phyloP scores from a whole-genome alignment of 2,888 invertebrate species.

The Cephus rjabovi region DNA sequence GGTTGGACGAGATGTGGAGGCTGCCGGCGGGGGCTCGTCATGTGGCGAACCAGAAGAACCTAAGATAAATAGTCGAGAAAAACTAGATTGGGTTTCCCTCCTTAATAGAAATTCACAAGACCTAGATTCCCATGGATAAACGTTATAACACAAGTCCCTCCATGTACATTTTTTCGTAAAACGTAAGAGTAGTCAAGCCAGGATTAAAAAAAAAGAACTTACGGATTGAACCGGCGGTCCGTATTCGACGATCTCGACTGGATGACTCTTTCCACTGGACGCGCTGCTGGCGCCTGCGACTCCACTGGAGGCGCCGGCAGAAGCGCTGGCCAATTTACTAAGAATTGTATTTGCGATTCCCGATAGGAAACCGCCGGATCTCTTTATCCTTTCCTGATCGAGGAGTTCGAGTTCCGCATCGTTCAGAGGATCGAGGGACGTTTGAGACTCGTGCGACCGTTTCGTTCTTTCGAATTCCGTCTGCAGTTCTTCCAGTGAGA shows the following conservation, averaged over 20 bases:
- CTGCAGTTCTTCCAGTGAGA: not conserved
- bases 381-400: slow-evolving; percentile 45
- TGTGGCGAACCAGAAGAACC: not conserved
- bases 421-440: slow-evolving; percentile 38
- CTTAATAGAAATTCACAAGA: slow-evolving; percentile 35
- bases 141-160: not conserved
- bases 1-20: too few relatives aligned
- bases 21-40: too few relatives aligned
- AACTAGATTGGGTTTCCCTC: slow-evolving; percentile 49
- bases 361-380: slow-evolving; percentile 49
- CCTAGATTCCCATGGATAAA: slow-evolving; percentile 26
- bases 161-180: not conserved
- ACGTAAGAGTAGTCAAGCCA: not conserved
- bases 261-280: slow-evolving; percentile 40
- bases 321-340: slow-evolving; percentile 50
- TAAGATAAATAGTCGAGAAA: slow-evolving; percentile 20
- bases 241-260: slow-evolving; percentile 29
- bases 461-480: not conserved
- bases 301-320: slow-evolving; percentile 44
- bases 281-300: slow-evolving; percentile 26
- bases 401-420: slow-evolving; percentile 9
- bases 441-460: not conserved
- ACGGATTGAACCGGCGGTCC: slow-evolving; percentile 34
- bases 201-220: slow-evolving; percentile 17
- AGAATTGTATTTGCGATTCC: slow-evolving; percentile 58